These are phyloP conservation scores for Enteromius anoplus DNA, from an alignment of 2,797 vertebrate species.

Conservation along the genomic window DNA sequence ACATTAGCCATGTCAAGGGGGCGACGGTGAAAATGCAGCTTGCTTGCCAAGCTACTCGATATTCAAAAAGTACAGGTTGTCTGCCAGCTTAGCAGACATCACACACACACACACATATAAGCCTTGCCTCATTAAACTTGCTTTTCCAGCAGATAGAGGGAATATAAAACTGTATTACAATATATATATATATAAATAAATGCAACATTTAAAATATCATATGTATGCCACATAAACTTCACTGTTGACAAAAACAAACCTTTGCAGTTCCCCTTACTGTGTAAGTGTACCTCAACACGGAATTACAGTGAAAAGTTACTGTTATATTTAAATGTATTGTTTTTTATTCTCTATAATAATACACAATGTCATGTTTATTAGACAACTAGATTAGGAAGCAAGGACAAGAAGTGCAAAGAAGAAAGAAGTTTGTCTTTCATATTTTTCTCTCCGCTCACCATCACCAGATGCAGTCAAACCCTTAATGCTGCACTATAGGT, in stretches of 20 bases:
- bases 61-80: background rate
- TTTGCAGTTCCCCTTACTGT: background rate
- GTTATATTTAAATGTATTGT: background rate
- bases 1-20: constrained; percentile 3
- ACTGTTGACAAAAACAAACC: background rate
- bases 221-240: background rate
- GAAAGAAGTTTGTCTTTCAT: background rate
- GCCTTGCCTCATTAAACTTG: background rate
- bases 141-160: background rate
- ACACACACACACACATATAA: background rate
- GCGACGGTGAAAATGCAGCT: background rate
- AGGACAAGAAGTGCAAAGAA: background rate
- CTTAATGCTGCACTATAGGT: background rate
- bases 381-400: background rate
- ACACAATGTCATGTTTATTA: background rate
- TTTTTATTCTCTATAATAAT: background rate
- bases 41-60: background rate
- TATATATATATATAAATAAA: background rate
- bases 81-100: background rate
- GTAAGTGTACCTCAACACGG: background rate
- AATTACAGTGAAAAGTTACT: background rate
- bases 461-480: background rate
- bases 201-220: background rate
- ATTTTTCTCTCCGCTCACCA: background rate
- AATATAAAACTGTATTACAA: too few relatives aligned